Evolutionary conservation across 2,113 vertebrate species (phyloP).

Genomic region (Penelope pileata): DNA sequence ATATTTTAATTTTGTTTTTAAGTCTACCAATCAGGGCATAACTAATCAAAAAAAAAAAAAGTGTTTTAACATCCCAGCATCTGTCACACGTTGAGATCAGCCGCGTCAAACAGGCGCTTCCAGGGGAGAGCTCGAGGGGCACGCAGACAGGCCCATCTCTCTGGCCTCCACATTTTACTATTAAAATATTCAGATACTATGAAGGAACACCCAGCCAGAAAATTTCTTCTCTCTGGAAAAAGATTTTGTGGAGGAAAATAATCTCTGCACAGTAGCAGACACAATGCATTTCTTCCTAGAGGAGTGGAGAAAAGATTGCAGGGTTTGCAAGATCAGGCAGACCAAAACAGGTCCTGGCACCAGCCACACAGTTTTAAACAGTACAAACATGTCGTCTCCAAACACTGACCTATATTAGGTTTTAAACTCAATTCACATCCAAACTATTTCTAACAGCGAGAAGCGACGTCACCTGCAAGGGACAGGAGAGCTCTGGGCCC

Average conservation of each 20-base stretch:
- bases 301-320: not conserved
- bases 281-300: not conserved
- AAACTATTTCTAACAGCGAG: not conserved
- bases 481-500: not conserved
- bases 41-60: not conserved
- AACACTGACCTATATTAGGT: not conserved
- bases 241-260: not conserved
- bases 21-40: not conserved
- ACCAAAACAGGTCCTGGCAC: not conserved
- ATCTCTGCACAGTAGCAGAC: not conserved
- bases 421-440: not conserved
- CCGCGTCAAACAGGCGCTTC: not conserved
- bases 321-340: not conserved
- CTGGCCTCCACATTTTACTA: not conserved
- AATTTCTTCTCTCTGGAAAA: not conserved
- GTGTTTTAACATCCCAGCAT: not conserved
- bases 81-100: not conserved
- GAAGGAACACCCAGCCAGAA: not conserved
- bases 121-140: not conserved
- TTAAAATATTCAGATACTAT: not conserved
- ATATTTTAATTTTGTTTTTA: conserved; percentile 13
- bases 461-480: not conserved
- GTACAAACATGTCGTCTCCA: not conserved
- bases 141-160: not conserved
- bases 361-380: not conserved